phyloP scores from a whole-genome alignment of 30 jellyfish, hydroid and myxozoan species.

The Sanderia malayensis region DNA sequence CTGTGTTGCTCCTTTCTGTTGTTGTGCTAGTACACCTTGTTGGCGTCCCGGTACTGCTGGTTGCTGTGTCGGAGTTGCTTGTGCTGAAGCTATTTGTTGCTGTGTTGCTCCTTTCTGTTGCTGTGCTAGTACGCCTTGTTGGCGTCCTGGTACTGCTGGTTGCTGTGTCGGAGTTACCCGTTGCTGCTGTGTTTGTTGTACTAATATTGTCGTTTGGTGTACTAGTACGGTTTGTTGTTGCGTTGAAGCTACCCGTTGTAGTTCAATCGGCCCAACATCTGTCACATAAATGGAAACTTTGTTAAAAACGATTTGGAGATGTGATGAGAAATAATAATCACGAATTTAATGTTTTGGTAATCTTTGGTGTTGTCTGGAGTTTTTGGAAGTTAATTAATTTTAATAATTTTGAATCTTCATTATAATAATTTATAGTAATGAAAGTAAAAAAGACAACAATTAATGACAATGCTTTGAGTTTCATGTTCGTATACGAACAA shows the following conservation, averaged over 20 bases:
- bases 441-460: too few species aligned
- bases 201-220: background rate
- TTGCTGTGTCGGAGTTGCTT: constrained; percentile 9
- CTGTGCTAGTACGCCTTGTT: background rate
- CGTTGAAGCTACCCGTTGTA: background rate
- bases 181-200: background rate
- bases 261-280: background rate
- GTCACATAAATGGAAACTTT: background rate
- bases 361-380: too few species aligned
- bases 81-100: background rate
- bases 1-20: background rate
- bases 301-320: too few species aligned
- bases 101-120: background rate
- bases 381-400: too few species aligned
- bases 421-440: too few species aligned
- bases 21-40: background rate
- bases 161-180: background rate
- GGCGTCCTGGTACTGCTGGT: background rate
- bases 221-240: background rate
- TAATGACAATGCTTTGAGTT: too few species aligned
- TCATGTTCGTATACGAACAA: too few species aligned
- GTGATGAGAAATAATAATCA: too few species aligned
- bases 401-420: too few species aligned
- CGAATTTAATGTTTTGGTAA: too few species aligned
- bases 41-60: background rate